These are phyloP conservation scores for Amazona guildingii DNA, from an alignment of 2,113 vertebrate species.

Conservation along the genomic window DNA sequence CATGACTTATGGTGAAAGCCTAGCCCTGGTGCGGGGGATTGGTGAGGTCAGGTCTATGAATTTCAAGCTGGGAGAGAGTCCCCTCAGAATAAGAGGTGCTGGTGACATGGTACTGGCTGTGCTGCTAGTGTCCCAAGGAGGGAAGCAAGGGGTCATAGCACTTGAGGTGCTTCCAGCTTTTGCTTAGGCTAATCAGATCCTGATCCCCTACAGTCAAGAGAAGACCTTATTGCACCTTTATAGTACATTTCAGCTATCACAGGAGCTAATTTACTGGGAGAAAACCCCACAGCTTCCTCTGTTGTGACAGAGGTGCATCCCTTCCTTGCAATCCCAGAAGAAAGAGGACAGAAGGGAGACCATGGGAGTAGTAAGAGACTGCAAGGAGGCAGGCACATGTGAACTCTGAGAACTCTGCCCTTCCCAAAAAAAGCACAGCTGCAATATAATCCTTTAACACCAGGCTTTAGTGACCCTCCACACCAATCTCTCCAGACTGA, in stretches of 20 bases:
- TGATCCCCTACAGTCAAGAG: neutral
- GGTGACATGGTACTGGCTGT: neutral
- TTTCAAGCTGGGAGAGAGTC: neutral
- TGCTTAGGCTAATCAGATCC: neutral
- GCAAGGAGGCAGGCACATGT: neutral
- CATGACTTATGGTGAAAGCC: neutral
- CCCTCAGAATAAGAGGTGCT: neutral
- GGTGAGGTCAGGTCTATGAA: neutral
- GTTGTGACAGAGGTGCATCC: neutral
- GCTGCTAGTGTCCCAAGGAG: neutral
- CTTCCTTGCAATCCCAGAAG: neutral
- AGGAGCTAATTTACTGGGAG: neutral
- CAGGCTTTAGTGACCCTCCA: neutral
- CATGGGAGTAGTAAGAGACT: neutral
- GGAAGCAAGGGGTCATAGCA: neutral
- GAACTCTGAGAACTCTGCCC: neutral
- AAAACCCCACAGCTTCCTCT: neutral
- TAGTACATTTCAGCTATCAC: neutral
- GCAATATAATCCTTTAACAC: neutral
- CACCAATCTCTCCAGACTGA: neutral
- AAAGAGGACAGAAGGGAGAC: neutral
- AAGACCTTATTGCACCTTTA: neutral
- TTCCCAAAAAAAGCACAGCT: neutral
- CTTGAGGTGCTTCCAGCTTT: neutral
- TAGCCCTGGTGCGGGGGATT: accelerated